Evolutionary conservation across 2,113 vertebrate genomes (phyloP).

Genomic region (Eptatretus burgeri): DNA sequence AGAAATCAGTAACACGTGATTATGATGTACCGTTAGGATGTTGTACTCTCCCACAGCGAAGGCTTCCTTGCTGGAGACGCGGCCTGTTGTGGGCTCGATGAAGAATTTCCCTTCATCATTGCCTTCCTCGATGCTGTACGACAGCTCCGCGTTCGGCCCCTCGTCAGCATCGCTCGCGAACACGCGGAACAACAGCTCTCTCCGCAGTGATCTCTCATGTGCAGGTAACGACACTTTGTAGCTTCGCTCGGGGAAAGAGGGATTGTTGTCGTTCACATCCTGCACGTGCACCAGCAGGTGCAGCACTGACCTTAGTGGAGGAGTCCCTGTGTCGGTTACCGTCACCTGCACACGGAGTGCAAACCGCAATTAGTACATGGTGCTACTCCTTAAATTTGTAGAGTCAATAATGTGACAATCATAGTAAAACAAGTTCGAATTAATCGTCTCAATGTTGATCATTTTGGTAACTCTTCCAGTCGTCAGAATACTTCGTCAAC

Average conservation of each 20-base stretch:
- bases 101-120: slow-evolving; percentile 3
- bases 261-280: slow-evolving; percentile 2
- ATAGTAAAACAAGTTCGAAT: too few species aligned
- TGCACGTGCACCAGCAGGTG: slow-evolving; percentile 3
- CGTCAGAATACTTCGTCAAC: too few species aligned
- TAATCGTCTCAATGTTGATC: too few species aligned
- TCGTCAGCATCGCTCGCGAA: slow-evolving; percentile 3
- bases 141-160: slow-evolving; percentile 4
- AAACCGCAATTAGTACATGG: too few species aligned
- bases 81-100: slow-evolving; percentile 3
- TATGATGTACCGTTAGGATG: neutral
- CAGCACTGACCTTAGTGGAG: neutral
- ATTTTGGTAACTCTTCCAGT: too few species aligned
- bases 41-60: neutral
- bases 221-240: neutral
- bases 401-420: too few species aligned
- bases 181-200: slow-evolving; percentile 1
- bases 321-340: neutral
- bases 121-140: slow-evolving; percentile 1
- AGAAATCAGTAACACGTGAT: too few species aligned
- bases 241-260: neutral
- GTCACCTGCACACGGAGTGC: neutral
- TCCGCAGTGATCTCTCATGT: neutral
- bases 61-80: neutral
- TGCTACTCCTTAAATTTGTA: too few species aligned